Evolutionary conservation across 2,888 invertebrate genomes (phyloP).

Genomic region (Latrodectus elegans): DNA sequence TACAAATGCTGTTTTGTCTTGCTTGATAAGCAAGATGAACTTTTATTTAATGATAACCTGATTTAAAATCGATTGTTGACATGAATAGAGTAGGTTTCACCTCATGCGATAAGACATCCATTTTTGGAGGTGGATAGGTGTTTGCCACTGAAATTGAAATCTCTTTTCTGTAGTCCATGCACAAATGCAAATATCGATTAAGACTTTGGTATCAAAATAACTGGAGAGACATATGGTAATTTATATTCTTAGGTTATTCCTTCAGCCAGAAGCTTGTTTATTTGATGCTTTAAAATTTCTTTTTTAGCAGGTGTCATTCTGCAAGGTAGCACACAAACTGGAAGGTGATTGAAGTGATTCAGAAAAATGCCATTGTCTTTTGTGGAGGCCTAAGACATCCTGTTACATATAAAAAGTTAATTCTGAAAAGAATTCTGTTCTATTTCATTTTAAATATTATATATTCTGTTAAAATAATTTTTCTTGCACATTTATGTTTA

Average conservation of each 20-base stretch:
- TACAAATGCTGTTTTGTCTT: background rate
- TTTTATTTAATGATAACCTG: background rate
- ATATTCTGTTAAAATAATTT: background rate
- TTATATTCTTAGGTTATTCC: constrained; percentile 13
- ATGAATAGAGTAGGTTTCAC: background rate
- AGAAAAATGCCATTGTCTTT: background rate
- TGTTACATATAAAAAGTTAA: background rate
- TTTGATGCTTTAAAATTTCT: constrained; percentile 3
- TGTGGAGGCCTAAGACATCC: background rate
- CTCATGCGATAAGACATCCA: background rate
- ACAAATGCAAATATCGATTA: background rate
- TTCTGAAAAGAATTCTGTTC: background rate
- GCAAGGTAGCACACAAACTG: background rate
- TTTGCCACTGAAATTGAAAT: background rate
- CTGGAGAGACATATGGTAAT: background rate
- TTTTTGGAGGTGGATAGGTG: background rate
- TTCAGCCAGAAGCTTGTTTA: background rate
- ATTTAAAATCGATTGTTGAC: background rate
- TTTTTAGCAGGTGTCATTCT: background rate
- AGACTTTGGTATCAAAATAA: constrained; percentile 5
- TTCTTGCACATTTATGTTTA: background rate
- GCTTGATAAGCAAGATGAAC: background rate
- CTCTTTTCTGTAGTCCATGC: background rate
- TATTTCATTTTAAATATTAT: background rate
- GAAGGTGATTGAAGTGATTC: background rate